A percentile compares a stretch with the other conserved stretches of the same genome.
Conservation (phyloP, 2,113 vertebrate genomes). For the Micromys minutus region DNA sequence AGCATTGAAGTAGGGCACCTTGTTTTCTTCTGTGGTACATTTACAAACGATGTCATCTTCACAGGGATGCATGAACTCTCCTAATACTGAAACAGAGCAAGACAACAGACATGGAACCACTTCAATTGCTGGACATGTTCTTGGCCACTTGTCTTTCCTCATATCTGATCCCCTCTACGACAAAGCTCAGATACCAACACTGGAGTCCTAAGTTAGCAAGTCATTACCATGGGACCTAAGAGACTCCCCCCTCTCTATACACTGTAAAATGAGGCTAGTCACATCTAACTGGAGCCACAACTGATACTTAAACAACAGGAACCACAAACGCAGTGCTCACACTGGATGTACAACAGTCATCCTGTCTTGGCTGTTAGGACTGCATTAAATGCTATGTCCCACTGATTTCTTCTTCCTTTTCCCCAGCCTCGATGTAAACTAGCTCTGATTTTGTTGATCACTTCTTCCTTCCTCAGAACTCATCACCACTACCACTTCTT, state of each 20-base stretch:
- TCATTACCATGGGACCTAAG: background rate
- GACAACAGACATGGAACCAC: background rate
- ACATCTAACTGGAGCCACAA: background rate
- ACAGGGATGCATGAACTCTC: conserved; percentile 97
- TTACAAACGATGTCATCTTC: conserved; percentile 98
- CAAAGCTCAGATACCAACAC: background rate
- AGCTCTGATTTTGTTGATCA: background rate
- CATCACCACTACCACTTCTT: background rate
- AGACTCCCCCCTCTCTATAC: background rate
- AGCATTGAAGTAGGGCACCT: conserved; percentile 98
- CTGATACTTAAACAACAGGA: background rate
- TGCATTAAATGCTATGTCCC: background rate
- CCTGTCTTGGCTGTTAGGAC: background rate
- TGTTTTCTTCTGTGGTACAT: conserved; percentile 95
- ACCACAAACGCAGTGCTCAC: background rate
- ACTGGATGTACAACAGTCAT: background rate
- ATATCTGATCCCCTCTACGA: background rate
- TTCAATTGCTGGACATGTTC: background rate
- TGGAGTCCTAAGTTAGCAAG: background rate
- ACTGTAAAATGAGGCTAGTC: background rate
- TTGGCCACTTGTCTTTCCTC: background rate
- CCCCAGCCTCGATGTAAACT: background rate
- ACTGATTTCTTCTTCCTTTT: background rate
- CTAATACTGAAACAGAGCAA: conserved; percentile 87
- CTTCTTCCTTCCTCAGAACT: background rate